Percentiles rank a stretch among this genome's conserved stretches.
phyloP scores from a whole-genome alignment of 2,113 vertebrate genomes.

The Menura novaehollandiae region DNA sequence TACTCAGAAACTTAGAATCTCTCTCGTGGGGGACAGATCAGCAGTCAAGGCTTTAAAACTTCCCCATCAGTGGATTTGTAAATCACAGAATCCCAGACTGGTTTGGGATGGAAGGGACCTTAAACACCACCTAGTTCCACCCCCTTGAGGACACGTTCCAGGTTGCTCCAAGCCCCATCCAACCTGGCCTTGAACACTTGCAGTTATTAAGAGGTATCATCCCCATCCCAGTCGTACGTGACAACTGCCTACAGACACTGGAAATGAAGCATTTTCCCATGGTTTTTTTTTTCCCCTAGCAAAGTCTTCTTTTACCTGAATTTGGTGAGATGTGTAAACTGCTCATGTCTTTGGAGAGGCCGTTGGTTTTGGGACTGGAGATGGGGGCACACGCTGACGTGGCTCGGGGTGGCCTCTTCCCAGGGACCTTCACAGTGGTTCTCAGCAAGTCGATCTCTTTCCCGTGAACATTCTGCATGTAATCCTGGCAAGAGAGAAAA shows the following conservation, averaged over 20 bases:
- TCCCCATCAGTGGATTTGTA: background rate
- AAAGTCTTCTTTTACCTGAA: constrained; percentile 72
- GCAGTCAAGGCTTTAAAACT: background rate
- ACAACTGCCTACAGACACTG: background rate
- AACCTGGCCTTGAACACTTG: background rate
- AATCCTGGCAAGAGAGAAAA: constrained; percentile 77
- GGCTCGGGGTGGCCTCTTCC: constrained; percentile 92
- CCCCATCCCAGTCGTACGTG: rapidly evolving
- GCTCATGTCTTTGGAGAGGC: constrained; percentile 93
- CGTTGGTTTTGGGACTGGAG: constrained; percentile 90
- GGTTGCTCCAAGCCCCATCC: background rate
- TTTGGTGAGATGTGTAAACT: constrained; percentile 87
- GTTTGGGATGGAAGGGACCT: background rate
- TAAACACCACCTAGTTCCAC: background rate
- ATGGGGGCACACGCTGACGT: constrained; percentile 87
- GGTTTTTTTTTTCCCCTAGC: rapidly evolving
- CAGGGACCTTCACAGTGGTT: constrained; percentile 96
- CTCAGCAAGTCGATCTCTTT: constrained; percentile 95
- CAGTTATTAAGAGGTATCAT: rapidly evolving
- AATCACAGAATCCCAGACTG: background rate
- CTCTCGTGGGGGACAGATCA: background rate
- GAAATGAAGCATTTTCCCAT: background rate
- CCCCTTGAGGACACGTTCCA: too few species aligned
- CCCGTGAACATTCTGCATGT: constrained; percentile 98
- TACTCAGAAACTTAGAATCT: background rate